Conservation (phyloP, 2,888 invertebrate genomes). For the Metopia argyrocephala region DNA sequence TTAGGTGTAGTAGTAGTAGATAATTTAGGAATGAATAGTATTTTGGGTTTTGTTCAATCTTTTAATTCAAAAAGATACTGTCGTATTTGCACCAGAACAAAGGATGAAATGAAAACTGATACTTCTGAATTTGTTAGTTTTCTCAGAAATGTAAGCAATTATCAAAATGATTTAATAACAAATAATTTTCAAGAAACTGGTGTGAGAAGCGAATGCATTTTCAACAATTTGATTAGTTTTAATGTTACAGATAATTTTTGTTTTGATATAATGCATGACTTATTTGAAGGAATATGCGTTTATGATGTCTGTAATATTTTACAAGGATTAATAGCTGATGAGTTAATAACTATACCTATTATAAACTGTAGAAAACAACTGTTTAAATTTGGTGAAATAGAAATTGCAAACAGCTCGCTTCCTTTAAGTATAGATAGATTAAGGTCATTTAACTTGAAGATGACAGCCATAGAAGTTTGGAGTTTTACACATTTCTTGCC, state of each 20-base stretch:
- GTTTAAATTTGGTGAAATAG: constrained; percentile 44
- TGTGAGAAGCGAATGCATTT: no score
- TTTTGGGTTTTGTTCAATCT: background rate
- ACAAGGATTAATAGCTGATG: constrained; percentile 16
- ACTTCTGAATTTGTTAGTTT: background rate
- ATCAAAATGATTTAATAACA: constrained; percentile 1
- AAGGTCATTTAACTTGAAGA: background rate
- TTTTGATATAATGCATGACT: constrained; percentile 41
- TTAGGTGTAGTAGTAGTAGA: background rate
- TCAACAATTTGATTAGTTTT: no score
- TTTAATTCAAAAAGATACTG: background rate
- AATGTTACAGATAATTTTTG: constrained; percentile 39
- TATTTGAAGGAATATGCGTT: constrained; percentile 27
- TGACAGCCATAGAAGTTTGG: constrained; percentile 31
- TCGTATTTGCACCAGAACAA: background rate
- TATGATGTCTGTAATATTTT: constrained; percentile 39
- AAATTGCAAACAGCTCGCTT: no score
- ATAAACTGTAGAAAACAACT: constrained; percentile 55
- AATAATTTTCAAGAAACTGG: background rate
- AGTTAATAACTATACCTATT: constrained; percentile 34
- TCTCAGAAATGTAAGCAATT: constrained; percentile 12
- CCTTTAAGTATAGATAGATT: constrained; percentile 12
- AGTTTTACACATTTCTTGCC: constrained; percentile 37
- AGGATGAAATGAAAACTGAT: background rate
- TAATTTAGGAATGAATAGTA: background rate